phyloP scores from a whole-genome alignment of 1,140 invertebrate species.

The Macrostomum lignano region DNA sequence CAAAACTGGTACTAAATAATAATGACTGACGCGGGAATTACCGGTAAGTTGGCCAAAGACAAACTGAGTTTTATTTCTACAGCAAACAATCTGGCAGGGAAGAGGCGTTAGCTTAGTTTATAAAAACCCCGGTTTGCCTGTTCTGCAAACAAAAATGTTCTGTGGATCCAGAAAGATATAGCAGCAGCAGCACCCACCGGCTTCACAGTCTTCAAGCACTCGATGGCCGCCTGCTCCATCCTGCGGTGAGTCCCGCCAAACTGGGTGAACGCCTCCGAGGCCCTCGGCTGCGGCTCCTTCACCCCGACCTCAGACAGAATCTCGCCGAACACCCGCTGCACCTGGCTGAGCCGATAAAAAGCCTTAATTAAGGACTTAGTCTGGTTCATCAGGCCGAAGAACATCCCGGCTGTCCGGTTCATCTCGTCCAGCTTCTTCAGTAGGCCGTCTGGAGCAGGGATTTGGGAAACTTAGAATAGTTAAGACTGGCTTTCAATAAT shows the following conservation, averaged over 20 bases:
- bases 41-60: too few species aligned
- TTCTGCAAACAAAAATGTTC: conserved; percentile 10
- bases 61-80: too few species aligned
- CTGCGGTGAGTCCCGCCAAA: conserved; percentile 75
- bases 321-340: conserved; percentile 61
- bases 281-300: conserved; percentile 65
- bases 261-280: conserved; percentile 69
- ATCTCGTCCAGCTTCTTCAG: conserved; percentile 76
- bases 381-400: conserved; percentile 49
- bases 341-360: conserved; percentile 40
- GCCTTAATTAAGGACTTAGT: conserved; percentile 45
- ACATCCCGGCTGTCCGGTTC: conserved; percentile 39
- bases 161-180: neutral
- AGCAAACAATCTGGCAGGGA: too few species aligned
- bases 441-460: conserved; percentile 55
- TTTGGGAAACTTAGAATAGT: too few species aligned
- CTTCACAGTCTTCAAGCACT: conserved; percentile 62
- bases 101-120: too few species aligned
- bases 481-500: too few species aligned
- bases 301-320: conserved; percentile 73
- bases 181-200: conserved; percentile 44
- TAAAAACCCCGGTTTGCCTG: conserved; percentile 65
- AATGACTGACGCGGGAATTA: too few species aligned
- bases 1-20: conserved; percentile 11
- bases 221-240: conserved; percentile 64